Conservation (phyloP, 2,797 vertebrate genomes). For the Triplophysa bombifrons region DNA sequence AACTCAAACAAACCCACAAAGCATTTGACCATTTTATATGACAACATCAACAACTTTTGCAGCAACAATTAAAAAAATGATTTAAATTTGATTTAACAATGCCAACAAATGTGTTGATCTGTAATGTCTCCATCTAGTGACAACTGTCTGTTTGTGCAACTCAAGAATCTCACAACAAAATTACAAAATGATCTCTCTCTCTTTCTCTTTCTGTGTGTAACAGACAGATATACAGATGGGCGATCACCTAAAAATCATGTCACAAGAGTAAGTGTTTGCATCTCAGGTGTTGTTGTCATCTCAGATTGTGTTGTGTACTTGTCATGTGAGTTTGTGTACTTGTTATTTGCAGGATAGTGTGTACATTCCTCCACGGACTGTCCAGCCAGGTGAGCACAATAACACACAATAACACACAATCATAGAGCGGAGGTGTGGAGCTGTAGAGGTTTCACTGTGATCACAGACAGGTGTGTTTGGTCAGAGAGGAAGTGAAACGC, state of each 20-base stretch:
- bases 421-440: no score
- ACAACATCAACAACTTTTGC: no score
- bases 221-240: conserved; percentile 26
- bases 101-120: neutral
- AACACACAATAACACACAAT: neutral
- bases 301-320: neutral
- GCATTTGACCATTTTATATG: no score
- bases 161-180: neutral
- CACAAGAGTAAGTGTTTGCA: neutral
- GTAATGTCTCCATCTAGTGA: conserved; percentile 30
- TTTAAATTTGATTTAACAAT: no score
- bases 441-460: no score
- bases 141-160: neutral
- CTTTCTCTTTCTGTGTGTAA: conserved; percentile 10
- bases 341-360: conserved; percentile 30
- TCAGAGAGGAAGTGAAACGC: no score
- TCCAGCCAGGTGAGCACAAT: conserved; percentile 33
- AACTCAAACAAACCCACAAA: neutral
- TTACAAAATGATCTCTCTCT: neutral
- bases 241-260: neutral
- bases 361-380: conserved; percentile 12
- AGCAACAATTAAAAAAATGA: no score
- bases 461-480: no score
- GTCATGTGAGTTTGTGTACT: neutral
- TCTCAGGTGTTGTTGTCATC: neutral